Base-by-base conservation (phyloP, 2,113 vertebrate genomes). In the Genyomyrus donnyi region DNA sequence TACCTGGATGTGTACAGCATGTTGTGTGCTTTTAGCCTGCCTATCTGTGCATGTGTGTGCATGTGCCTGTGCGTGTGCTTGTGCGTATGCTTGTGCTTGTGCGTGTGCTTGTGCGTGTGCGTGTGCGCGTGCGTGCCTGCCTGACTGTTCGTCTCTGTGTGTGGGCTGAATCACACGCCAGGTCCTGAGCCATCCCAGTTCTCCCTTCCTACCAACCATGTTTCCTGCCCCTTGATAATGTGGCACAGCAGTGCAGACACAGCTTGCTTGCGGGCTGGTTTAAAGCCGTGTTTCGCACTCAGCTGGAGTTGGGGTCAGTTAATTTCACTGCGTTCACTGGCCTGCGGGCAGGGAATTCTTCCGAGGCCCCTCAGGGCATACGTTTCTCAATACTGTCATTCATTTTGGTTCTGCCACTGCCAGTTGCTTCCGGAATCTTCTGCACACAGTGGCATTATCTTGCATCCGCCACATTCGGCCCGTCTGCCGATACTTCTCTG, bases 401-500 rank as follows among this genome's bases (percentile, higher is more conserved):
- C 85, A 52, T 27, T 52, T 48, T 6, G 2, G 48, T 19, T 27
- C 46, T 52, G 5, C 49, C 27, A 15, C 48, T 87, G 46, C 46
- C 13, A 53, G 85, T 53, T 27, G 48, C 85, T 87, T 87, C 85
- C 46, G 49, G 85, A 31, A 24, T 87, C 24, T 87, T 49, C n/a
- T 87, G 85, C 85, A 87, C 27, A 53, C 85, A 87, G 24, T 52
- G 49, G 85, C 85, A 87, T 52, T 87, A 87, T 87, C 85, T 87
- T 87, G 85, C 85, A 87, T 87, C 85, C 49, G 21, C 85, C 85
- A 87, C 48, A 4, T 52, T 87, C 10, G 5, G 46, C 11, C 46
- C 11, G 27, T 87, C 49, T 87, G 48, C 85, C 3, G 5, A n/a
- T 85, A 85, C 39, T 0, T 48, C 45, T 48, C 45, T 48, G 45